A percentile compares a stretch with the other conserved stretches of the same genome.
These are phyloP conservation scores for Caracal caracal DNA, from an alignment of 2,113 vertebrate species.

Conservation along the genomic window DNA sequence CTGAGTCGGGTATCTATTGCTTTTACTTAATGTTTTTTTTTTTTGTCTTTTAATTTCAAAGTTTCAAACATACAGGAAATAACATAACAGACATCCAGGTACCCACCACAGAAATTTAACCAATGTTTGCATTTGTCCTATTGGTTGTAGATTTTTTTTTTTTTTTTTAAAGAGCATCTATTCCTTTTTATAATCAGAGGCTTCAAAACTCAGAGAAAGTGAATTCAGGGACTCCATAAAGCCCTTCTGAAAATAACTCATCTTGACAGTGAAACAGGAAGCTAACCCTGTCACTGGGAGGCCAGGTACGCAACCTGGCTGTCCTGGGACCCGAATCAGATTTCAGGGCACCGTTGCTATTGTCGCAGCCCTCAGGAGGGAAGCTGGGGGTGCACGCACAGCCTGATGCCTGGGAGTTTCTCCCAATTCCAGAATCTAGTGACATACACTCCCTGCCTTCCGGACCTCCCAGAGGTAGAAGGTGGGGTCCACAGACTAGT, in stretches of 20 bases:
- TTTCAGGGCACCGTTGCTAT: not conserved
- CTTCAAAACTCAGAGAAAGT: not conserved
- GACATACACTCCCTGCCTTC: not conserved
- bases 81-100: not conserved
- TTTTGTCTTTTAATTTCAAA: slow-evolving; percentile 39
- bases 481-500: not conserved
- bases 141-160: not conserved
- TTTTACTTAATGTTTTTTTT: slow-evolving; percentile 7
- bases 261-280: not conserved
- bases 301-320: not conserved
- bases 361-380: not conserved
- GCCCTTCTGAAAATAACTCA: not conserved
- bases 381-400: not conserved
- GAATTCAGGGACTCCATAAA: not conserved
- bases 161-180: not conserved
- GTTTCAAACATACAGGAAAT: not conserved
- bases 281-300: not conserved
- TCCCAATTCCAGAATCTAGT: not conserved
- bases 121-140: not conserved
- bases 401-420: not conserved
- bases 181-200: not conserved
- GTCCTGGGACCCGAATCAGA: not conserved
- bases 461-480: not conserved
- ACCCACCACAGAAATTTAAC: not conserved
- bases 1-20: not conserved